phyloP scores from a whole-genome alignment of 2,888 invertebrate species.

The Leuctra nigra region DNA sequence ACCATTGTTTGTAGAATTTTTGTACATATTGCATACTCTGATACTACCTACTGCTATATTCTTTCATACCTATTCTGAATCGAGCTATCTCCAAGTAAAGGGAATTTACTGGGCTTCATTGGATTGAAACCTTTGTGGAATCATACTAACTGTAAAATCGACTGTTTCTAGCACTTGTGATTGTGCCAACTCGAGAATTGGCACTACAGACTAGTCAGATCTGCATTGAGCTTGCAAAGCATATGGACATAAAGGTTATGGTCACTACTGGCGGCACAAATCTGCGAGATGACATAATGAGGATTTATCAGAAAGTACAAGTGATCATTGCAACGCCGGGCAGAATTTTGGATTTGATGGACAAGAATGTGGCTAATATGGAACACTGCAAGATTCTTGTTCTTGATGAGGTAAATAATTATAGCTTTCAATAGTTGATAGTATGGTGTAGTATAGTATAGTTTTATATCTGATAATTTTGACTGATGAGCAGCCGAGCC shows the following conservation, averaged over 20 bases:
- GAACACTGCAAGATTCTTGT: constrained; percentile 94
- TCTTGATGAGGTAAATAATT: constrained; percentile 79
- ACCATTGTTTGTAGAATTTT: no score
- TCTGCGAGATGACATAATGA: constrained; percentile 97
- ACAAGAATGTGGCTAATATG: constrained; percentile 87
- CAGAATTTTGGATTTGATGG: constrained; percentile 98
- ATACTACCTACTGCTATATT: no score
- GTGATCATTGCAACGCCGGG: constrained; percentile 99
- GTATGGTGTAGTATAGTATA: no score
- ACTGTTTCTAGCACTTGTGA: constrained; percentile 74
- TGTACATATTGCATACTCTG: no score
- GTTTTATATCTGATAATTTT: no score
- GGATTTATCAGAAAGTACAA: constrained; percentile 98
- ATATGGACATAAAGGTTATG: constrained; percentile 96
- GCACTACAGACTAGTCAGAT: constrained; percentile 99
- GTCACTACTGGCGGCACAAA: constrained; percentile 99
- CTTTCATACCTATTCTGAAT: no score
- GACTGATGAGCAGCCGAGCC: no score
- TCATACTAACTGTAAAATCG: no score
- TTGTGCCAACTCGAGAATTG: constrained; percentile 97
- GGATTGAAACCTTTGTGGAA: no score
- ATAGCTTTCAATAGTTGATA: no score
- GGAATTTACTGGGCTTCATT: no score
- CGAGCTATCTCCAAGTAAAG: no score
- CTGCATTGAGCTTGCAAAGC: constrained; percentile 97